Conservation (phyloP, 1,140 invertebrate species). For the Hycleus phaleratus region DNA sequence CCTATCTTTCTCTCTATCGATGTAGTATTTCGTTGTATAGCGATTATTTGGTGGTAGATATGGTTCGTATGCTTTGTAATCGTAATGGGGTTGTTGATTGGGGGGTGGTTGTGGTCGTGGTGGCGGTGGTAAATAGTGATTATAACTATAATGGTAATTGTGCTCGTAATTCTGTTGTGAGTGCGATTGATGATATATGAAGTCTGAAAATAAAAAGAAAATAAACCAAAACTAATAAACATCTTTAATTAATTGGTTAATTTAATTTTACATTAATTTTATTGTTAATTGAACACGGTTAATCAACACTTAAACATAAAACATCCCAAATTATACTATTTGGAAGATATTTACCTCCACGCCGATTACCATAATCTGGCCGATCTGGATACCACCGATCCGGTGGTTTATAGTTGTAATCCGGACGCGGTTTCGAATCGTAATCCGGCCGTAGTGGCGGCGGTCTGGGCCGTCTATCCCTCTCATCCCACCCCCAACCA, state of each 20-base stretch:
- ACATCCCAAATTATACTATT: conserved; percentile 27
- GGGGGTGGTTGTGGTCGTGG: not conserved
- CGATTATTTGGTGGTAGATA: conserved; percentile 11
- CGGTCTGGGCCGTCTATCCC: not conserved
- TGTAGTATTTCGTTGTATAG: conserved; percentile 10
- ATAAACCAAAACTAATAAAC: conserved; percentile 11
- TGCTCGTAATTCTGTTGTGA: conserved; percentile 21
- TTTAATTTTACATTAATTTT: conserved; percentile 1
- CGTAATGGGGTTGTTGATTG: conserved; percentile 10
- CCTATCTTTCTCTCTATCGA: conserved; percentile 17
- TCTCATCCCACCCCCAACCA: conserved; percentile 16
- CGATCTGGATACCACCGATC: conserved; percentile 3
- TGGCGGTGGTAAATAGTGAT: conserved; percentile 19
- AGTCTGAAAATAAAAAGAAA: conserved; percentile 28
- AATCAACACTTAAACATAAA: conserved; percentile 12
- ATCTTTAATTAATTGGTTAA: not conserved
- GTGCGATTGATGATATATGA: conserved; percentile 28
- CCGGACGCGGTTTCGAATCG: not conserved
- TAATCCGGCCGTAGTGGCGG: conserved; percentile 18
- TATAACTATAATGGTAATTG: conserved; percentile 23
- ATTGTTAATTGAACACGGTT: conserved; percentile 11
- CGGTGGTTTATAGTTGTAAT: too few relatives aligned
- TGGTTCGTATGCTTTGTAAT: conserved; percentile 17
- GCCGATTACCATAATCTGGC: conserved; percentile 12
- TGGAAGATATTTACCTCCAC: conserved; percentile 35